Base-by-base conservation (phyloP, 2,888 invertebrate species). In the Agriotes lineatus region DNA sequence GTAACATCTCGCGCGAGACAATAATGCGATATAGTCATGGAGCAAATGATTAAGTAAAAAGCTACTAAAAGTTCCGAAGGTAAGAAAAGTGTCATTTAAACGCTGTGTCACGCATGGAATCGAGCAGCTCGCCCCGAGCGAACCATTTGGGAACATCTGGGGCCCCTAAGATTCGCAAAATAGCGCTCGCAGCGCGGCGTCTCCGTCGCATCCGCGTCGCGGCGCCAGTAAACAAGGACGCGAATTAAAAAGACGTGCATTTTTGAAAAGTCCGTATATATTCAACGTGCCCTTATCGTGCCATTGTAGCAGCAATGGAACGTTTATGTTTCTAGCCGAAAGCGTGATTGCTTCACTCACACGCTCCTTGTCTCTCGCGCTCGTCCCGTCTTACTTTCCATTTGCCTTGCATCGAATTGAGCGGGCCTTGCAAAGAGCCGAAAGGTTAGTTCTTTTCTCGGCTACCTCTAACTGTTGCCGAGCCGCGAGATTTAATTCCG, bases 81-180 rank as follows among this genome's bases (percentile, higher is more conserved):
- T 73, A 77, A 75, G 76, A 77, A 76, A 76, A 75, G 67, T 74
- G 72, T 73, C 75, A 75, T 78, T 77, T 78, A 75, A 75, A 74
- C 70, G 75, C 75, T 73, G 72, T 73, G 76, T 77, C 77, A 77
- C 78, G 78, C 75, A 71, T 77, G 69, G 71, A 72, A 74, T 76
- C 71, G 73, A 75, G 71, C 72, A 72, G 68, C 68, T 67, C 66
- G 74, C 74, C 75, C 67, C 67, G 69, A 73, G 75, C 75, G 71
- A 69, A 70, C 75, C 74, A 73, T 77, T 78, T 76, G 61, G 62
- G 73, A 77, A 77, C 78, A 78, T 78, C 78, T 78, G 78, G 75
- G 73, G 71, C 72, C 72, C 69, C 61, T 68, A 61, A 65, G 59
- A 64, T 69, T 48, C 59, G 48, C 54, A 64, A 68, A 71, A 68